Evolutionary conservation across 2,113 vertebrate genomes (phyloP).

Genomic region (Charina bottae): DNA sequence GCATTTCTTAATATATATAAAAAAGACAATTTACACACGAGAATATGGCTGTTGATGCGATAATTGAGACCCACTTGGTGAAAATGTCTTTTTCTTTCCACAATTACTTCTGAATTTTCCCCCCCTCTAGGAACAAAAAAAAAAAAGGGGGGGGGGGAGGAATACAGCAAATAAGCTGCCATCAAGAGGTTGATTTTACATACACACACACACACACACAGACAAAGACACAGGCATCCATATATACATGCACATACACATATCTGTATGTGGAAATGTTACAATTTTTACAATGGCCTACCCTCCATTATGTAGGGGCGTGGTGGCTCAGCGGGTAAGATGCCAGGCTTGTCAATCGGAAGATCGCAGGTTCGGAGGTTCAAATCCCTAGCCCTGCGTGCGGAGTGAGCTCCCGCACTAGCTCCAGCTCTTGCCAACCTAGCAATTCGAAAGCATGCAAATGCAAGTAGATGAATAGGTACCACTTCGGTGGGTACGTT

Average conservation of each 20-base stretch:
- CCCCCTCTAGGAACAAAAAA: not conserved
- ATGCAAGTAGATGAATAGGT: too few species aligned
- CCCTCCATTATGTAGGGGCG: too few species aligned
- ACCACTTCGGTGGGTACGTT: too few species aligned
- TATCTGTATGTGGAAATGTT: not conserved
- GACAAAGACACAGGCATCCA: not conserved
- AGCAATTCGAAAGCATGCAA: too few species aligned
- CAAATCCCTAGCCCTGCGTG: too few species aligned
- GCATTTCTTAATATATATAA: constrained; percentile 31
- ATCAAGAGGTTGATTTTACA: fast-evolving
- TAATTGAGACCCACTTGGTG: constrained; percentile 61
- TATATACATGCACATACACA: not conserved
- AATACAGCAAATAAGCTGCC: not conserved
- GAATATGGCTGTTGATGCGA: constrained; percentile 58
- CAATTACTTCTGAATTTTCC: constrained; percentile 33
- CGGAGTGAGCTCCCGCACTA: too few species aligned
- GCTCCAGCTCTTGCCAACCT: too few species aligned
- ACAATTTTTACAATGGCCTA: not conserved
- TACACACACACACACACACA: not conserved
- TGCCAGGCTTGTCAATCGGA: too few species aligned
- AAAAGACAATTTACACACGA: constrained; percentile 58
- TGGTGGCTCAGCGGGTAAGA: too few species aligned
- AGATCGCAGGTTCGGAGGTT: too few species aligned
- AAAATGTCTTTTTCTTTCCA: constrained; percentile 55
- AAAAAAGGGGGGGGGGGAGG: not conserved